A percentile compares a stretch with the other conserved stretches of the same genome.
Evolutionary conservation across 2,888 invertebrate species (phyloP).

Genomic region (Xylota segnis): DNA sequence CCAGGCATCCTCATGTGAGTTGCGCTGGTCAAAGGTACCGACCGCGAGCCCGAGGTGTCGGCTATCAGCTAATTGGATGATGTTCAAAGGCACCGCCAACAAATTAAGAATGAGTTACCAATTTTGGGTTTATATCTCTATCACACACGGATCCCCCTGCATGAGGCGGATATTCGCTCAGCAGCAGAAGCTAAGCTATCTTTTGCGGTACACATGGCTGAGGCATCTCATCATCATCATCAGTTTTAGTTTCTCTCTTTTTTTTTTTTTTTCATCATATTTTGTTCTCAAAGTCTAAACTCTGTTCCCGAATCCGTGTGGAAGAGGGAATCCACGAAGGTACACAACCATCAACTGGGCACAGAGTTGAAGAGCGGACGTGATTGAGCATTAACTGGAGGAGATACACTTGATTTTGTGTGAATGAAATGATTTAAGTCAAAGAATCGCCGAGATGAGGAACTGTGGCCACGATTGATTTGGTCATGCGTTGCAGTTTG

Average conservation of each 20-base stretch:
- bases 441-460: slow-evolving; percentile 17
- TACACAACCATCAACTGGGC: neutral
- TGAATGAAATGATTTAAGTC: slow-evolving; percentile 66
- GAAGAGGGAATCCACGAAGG: slow-evolving; percentile 14
- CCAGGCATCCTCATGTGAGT: slow-evolving; percentile 65
- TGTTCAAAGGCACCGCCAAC: slow-evolving; percentile 84
- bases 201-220: slow-evolving; percentile 3
- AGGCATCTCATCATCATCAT: slow-evolving; percentile 57
- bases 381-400: slow-evolving; percentile 72
- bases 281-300: slow-evolving; percentile 48
- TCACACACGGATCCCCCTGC: slow-evolving; percentile 78
- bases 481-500: slow-evolving; percentile 27
- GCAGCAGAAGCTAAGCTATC: slow-evolving; percentile 67
- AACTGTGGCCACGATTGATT: slow-evolving; percentile 44
- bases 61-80: slow-evolving; percentile 85
- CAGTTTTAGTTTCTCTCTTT: slow-evolving; percentile 45
- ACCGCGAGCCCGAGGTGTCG: slow-evolving; percentile 83
- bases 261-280: too few relatives aligned
- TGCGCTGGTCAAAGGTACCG: slow-evolving; percentile 69
- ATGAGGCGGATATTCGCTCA: slow-evolving; percentile 32
- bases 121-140: slow-evolving; percentile 84
- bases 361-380: slow-evolving; percentile 57
- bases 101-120: slow-evolving; percentile 84
- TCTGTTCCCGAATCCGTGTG: slow-evolving; percentile 1
- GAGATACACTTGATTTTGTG: slow-evolving; percentile 73